phyloP scores from a whole-genome alignment of 2,797 vertebrate species.

The Lophius americanus region DNA sequence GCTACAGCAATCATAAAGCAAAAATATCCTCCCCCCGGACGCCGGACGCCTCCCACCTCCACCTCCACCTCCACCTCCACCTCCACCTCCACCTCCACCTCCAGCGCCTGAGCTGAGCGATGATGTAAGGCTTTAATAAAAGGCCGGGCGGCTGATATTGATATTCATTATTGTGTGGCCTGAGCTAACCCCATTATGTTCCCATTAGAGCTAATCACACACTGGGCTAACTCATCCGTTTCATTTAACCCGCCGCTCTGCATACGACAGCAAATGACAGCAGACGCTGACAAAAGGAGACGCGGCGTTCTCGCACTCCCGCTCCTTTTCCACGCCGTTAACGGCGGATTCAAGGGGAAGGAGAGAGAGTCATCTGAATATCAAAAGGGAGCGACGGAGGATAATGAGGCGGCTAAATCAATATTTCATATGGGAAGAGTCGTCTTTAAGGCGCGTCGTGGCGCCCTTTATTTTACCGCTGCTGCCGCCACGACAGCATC shows the following conservation, averaged over 20 bases:
- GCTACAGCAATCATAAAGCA: slow-evolving; percentile 15
- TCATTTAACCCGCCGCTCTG: slow-evolving; percentile 71
- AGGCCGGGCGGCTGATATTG: slow-evolving; percentile 76
- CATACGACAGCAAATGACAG: slow-evolving; percentile 75
- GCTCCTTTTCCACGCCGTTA: slow-evolving; percentile 21
- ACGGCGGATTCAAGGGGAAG: slow-evolving; percentile 40
- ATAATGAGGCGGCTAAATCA: slow-evolving; percentile 66
- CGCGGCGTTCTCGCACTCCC: slow-evolving; percentile 24
- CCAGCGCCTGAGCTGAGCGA: slow-evolving; percentile 76
- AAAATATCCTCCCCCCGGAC: slow-evolving; percentile 39
- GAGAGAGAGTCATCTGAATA: slow-evolving; percentile 53
- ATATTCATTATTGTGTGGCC: slow-evolving; percentile 83
- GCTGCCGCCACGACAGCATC: slow-evolving; percentile 64
- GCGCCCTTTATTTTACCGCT: slow-evolving; percentile 29
- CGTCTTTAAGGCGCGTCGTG: slow-evolving; percentile 54
- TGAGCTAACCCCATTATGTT: slow-evolving; percentile 80
- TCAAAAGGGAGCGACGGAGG: slow-evolving; percentile 40
- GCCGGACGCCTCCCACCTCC: slow-evolving; percentile 53
- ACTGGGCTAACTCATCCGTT: slow-evolving; percentile 81
- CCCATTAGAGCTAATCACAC: slow-evolving; percentile 83
- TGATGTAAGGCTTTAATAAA: slow-evolving; percentile 87
- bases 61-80: too few relatives aligned
- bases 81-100: too few relatives aligned
- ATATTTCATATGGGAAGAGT: slow-evolving; percentile 61
- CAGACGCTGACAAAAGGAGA: slow-evolving; percentile 62